These are phyloP conservation scores for Peromyscus polionotus DNA, from an alignment of 2,113 vertebrate species.

Conservation along the genomic window DNA sequence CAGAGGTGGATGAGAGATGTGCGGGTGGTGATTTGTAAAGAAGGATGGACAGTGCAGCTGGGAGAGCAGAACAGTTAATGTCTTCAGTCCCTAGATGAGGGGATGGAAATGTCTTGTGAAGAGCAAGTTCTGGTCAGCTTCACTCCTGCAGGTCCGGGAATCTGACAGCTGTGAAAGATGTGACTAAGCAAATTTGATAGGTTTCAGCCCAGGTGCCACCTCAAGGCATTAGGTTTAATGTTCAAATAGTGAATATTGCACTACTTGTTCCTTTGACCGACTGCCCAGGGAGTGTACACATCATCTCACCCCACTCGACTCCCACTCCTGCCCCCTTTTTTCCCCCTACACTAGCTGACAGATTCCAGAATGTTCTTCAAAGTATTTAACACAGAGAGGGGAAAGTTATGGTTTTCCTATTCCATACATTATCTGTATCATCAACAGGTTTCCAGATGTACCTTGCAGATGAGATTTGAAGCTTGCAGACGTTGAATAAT, in stretches of 20 bases:
- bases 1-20: neutral
- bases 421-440: slow-evolving; percentile 25
- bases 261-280: slow-evolving; percentile 19
- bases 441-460: slow-evolving; percentile 62
- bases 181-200: neutral
- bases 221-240: neutral
- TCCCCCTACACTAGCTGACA: neutral
- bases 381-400: slow-evolving; percentile 46
- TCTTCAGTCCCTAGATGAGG: neutral
- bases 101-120: neutral
- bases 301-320: neutral
- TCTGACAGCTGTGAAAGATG: neutral
- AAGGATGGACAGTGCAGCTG: too few species aligned
- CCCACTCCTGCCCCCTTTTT: neutral
- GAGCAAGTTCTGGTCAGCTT: neutral
- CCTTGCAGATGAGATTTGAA: slow-evolving; percentile 67
- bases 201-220: neutral
- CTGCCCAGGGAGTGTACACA: neutral
- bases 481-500: slow-evolving; percentile 77
- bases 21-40: too few species aligned
- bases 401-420: slow-evolving; percentile 9
- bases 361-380: slow-evolving; percentile 43
- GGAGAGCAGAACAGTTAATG: neutral
- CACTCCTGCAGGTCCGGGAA: neutral
- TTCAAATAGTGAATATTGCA: neutral